Base-by-base conservation (phyloP, 1,140 invertebrate species). In the Sarcophaga peregrina region DNA sequence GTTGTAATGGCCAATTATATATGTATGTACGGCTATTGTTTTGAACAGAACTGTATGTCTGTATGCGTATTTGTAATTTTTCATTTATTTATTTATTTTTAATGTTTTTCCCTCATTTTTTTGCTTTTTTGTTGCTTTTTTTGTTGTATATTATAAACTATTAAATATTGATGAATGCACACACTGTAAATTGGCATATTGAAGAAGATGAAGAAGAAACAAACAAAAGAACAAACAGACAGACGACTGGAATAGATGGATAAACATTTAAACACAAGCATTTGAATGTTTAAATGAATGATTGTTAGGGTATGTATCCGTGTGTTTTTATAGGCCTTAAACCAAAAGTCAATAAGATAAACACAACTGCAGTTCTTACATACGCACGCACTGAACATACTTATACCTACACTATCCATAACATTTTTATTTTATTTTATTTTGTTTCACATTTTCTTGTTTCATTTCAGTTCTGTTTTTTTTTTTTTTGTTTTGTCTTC, bases 141-240 rank as follows among this genome's bases (percentile, higher is more conserved):
- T 37, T 47, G 68, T 85, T 83, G 54, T 81, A 83, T 82, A 72
- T 83, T 72, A 83, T 46, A 82, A 81, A 88, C 86, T 87, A 89
- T 87, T 89, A 89, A 89, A 89, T 89, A 89, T 89, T 89, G 87
- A 89, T 88, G 86, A 68, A 83, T 68, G 82, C 76, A 80, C 45
- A 15, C 15, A 75, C 46, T 47, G 73, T 46, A 50, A 50, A 50
- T 46, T 50, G n/a, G 75, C 46, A 50, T 17, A 52, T 50, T 78
- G 75, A 20, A 50, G 15, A n/a, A 37, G 13, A 8, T 6, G 6
- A 11, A 11, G 73, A 47, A 84, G 7, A 52, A n/a, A 84, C 17
- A 84, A 17, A 17, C 50, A 74, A 45, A 37, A 37, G 25, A 37
- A 83, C 74, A 78, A 62, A 84, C 82, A 84, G 52, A 74, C 68